Evolutionary conservation across 2,797 vertebrate species (phyloP).

Genomic region (Atherinosoma microstoma): DNA sequence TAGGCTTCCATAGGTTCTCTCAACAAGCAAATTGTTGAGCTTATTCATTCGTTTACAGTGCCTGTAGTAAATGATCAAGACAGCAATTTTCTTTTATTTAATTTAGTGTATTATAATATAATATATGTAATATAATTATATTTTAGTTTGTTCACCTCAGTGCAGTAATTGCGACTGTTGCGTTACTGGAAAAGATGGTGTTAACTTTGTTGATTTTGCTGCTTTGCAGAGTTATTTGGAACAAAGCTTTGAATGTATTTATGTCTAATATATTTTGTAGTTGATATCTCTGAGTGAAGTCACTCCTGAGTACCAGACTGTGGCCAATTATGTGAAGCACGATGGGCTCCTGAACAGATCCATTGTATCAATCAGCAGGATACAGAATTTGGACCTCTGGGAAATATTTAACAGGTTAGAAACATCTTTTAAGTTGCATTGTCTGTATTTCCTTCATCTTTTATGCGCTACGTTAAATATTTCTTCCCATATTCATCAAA

Average conservation of each 20-base stretch:
- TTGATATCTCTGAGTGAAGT: constrained; percentile 80
- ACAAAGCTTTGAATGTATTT: neutral
- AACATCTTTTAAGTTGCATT: accelerated
- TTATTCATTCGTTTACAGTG: too few species aligned
- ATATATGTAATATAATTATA: too few species aligned
- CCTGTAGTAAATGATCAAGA: too few species aligned
- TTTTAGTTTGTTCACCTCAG: too few species aligned
- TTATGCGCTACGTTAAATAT: neutral
- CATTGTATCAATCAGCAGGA: constrained; percentile 86
- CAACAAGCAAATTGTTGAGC: too few species aligned
- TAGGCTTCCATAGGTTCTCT: too few species aligned
- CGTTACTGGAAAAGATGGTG: too few species aligned
- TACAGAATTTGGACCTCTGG: constrained; percentile 92
- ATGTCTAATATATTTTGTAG: constrained; percentile 65
- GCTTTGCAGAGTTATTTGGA: too few species aligned
- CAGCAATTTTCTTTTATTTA: too few species aligned
- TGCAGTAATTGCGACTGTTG: too few species aligned
- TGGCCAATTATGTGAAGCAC: constrained; percentile 79
- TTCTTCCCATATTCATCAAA: constrained; percentile 51
- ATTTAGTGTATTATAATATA: too few species aligned
- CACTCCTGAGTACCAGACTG: constrained; percentile 84
- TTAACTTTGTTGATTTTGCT: too few species aligned
- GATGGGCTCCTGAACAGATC: constrained; percentile 75
- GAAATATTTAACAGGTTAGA: constrained; percentile 89
- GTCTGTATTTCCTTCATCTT: accelerated